Conservation (phyloP, 2,888 invertebrate genomes). For the Megalurothrips usitatus region DNA sequence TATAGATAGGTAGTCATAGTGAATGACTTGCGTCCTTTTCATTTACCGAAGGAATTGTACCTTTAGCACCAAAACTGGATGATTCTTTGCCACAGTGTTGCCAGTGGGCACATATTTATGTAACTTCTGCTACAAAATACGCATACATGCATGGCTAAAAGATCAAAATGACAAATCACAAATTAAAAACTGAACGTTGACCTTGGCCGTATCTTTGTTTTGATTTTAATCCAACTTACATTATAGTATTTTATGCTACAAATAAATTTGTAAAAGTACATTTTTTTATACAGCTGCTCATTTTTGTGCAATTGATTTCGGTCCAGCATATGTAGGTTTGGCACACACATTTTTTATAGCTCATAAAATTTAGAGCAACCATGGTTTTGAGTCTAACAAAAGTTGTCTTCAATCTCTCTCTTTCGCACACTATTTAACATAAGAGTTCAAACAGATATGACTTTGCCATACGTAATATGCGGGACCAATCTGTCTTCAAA, state of each 20-base stretch:
- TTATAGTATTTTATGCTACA: background rate
- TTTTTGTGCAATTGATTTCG: background rate
- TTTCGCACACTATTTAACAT: background rate
- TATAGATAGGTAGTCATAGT: background rate
- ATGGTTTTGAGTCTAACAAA: background rate
- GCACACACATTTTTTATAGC: background rate
- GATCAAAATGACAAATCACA: background rate
- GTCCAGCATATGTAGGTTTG: constrained; percentile 6
- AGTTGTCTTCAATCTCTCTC: background rate
- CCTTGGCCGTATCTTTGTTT: background rate
- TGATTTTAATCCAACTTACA: background rate
- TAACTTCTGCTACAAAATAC: background rate
- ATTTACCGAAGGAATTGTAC: background rate
- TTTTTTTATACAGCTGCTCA: background rate
- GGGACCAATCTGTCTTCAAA: background rate
- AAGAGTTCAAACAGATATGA: background rate
- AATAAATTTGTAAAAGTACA: background rate
- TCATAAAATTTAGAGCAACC: background rate
- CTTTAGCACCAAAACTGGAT: no score
- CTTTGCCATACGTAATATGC: background rate
- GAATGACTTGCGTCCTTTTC: background rate
- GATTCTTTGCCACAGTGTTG: no score
- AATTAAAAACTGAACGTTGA: background rate
- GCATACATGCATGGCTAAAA: background rate
- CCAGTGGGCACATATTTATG: background rate